Evolutionary conservation across 2,888 invertebrate species (phyloP), one percentile per base, ranked within the genome.

Genomic region (Resseliella maxima): DNA sequence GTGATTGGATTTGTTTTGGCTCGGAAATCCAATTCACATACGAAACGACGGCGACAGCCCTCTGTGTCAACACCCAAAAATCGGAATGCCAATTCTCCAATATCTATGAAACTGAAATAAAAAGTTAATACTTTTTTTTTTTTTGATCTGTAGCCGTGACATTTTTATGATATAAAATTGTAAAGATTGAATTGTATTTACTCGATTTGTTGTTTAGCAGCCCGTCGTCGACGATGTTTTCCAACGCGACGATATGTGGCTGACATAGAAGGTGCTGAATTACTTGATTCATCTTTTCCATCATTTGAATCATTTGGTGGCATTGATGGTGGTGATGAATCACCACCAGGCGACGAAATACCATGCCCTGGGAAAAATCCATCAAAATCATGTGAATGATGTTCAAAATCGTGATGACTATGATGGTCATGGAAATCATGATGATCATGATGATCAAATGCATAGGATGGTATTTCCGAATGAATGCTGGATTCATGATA

Each of bases 21-120:
- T 41, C 90, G 90, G 87, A 91, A 92, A 87, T 92, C 92, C 88
- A 92, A 91, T 89, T 92, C 92, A 87, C 93, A 93, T 12, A 92
- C 90, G 88, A 93, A 92, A 87, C 92, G 91, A 87, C 90, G 91
- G 87, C 91, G 92, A 87, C 93, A 93, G 8, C 90, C 90, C 12
- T 89, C 89, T 2, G 90, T 89, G 86, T 89, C 90, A 45, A 91
- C 88, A 0, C 91, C 91, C 88, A 91, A 88, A 87, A 91, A 91
- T 36, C 88, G 88, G 46, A 91, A 91, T 88, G 91, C 89, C 21
- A 91, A 89, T 21, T 91, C 90, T 24, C 90, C 31, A 45, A 85
- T 24, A 27, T 46, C 46, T 1, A 41, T 85, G 12, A 85, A 41
- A 46, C 31, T 46, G 8, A 45, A 45, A 46, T 46, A 41, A 0